Base-by-base conservation (phyloP, 2,797 vertebrate species). In the Odontamblyopus rebecca region DNA sequence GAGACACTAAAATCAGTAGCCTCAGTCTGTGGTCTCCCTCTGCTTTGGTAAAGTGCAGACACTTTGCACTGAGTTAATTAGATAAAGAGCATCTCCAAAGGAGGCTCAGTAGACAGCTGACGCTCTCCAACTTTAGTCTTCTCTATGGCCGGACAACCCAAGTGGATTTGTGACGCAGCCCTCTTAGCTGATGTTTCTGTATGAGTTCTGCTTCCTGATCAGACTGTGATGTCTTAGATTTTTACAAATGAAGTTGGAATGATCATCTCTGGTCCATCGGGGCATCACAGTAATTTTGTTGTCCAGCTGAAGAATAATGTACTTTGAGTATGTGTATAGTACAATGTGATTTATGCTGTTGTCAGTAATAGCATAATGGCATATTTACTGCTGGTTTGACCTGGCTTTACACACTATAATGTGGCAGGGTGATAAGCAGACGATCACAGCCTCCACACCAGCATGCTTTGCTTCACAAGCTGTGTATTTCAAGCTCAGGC, bases 31-130 rank as follows among this genome's bases (percentile, higher is more conserved):
- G 38, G 9, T 35, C 32, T 67, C 7, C 26, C 41, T 59, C 56
- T 32, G 67, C 59, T 68, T 53, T 74, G 69, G 57, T 23, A 67
- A 51, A 76, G 27, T 56, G 29, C 35, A 67, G 13, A 68, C 23
- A 65, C 57, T 71, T 35, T 23, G 18, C 54, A 30, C 68, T 9
- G 19, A 61, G 13, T 44, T 70, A 75, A 77, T 72, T 68, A 3
- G 11, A 69, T 66, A 5, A 30, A 50, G 75, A 68, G 60, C 51
- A 67, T 76, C 59, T 77, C 26, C 75, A 73, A 74, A 77, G 67
- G 57, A 30, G 32, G 60, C 18, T 26, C 53, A 32, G 15, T 48
- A 1, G 23, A 54, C 12, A 1, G 6, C 68, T 60, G 75, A 68
- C 12, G 48, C 2, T 8, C 32, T 67, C 56, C 4, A 38, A 61